A percentile compares a stretch with the other conserved stretches of the same genome.
These are phyloP conservation scores for Podarcis siculus DNA, from an alignment of 2,797 vertebrate species.

Conservation along the genomic window DNA sequence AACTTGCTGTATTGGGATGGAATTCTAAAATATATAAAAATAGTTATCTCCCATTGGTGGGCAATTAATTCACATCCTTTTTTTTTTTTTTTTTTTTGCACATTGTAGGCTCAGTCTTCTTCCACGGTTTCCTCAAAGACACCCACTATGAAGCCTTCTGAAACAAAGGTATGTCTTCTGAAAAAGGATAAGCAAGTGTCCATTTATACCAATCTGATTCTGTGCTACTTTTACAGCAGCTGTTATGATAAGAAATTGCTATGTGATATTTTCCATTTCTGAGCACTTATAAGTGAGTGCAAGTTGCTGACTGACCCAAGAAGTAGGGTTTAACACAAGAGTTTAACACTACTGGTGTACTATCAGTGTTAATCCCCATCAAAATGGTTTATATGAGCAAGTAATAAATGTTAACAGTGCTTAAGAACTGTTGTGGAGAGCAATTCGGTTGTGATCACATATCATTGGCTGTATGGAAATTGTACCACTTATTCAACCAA, in stretches of 20 bases:
- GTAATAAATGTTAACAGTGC: background rate
- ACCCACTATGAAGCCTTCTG: conserved; percentile 68
- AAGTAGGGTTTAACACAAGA: background rate
- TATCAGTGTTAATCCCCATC: background rate
- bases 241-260: background rate
- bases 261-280: background rate
- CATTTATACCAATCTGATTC: background rate
- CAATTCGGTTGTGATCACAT: background rate
- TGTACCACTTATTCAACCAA: background rate
- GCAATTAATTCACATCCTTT: accelerated
- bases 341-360: background rate
- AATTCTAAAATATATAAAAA: background rate
- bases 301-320: background rate
- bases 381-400: background rate
- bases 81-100: background rate
- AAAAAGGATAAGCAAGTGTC: background rate
- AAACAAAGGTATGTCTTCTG: conserved; percentile 68
- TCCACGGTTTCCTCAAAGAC: conserved; percentile 42
- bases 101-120: conserved; percentile 47
- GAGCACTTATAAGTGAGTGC: background rate
- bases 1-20: background rate
- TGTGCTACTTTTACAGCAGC: background rate
- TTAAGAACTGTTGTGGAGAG: background rate
- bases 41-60: background rate
- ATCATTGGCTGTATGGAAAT: background rate